Evolutionary conservation across 2,888 invertebrate species (phyloP).

Genomic region (Trichogramma evanescens): DNA sequence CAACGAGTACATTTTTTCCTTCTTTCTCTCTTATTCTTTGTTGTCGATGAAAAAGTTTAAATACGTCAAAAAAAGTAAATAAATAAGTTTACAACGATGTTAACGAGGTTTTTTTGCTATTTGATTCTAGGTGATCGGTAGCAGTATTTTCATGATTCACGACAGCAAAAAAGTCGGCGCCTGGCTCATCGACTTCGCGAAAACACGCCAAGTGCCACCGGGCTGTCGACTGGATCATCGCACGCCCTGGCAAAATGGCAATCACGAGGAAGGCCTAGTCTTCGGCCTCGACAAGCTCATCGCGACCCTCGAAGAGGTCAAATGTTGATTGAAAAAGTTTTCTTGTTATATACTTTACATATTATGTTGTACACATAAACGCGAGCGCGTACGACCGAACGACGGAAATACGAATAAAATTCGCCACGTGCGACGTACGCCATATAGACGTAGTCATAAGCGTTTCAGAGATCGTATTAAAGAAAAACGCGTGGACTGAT

Average conservation of each 20-base stretch:
- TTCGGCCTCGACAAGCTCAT: constrained; percentile 89
- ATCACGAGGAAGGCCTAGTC: constrained; percentile 93
- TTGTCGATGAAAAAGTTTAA: neutral
- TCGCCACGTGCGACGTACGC: no score
- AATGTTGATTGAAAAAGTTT: constrained; percentile 5
- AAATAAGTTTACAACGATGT: neutral
- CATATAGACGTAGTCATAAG: no score
- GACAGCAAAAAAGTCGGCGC: constrained; percentile 82
- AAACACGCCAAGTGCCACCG: constrained; percentile 71
- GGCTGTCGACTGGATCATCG: constrained; percentile 70
- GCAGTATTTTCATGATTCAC: constrained; percentile 89
- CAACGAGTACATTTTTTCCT: constrained; percentile 1
- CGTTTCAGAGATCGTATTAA: no score
- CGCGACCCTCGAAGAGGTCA: constrained; percentile 53
- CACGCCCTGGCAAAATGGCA: constrained; percentile 81
- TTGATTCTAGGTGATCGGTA: constrained; percentile 65
- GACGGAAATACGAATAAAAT: no score
- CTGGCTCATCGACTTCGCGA: constrained; percentile 97
- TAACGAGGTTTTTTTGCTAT: neutral
- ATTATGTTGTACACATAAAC: neutral
- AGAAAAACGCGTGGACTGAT: no score
- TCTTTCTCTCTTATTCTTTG: constrained; percentile 15
- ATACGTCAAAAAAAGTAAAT: neutral
- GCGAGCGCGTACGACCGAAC: constrained; percentile 10
- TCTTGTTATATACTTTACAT: neutral